Evolutionary conservation across 2,113 vertebrate genomes (phyloP).

Genomic region (Chloebia gouldiae): DNA sequence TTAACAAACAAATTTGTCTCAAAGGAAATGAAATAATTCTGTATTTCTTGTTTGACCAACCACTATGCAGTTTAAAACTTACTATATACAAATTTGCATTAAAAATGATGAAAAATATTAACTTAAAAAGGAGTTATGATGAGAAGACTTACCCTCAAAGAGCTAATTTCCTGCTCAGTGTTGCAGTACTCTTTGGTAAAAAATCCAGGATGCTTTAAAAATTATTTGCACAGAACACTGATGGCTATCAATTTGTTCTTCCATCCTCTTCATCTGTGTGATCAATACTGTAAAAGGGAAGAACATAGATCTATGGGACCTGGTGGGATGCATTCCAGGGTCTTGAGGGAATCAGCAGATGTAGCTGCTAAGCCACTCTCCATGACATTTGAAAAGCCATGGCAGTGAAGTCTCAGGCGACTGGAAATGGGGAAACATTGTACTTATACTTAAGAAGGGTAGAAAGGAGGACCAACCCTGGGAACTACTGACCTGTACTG

Average conservation of each 20-base stretch:
- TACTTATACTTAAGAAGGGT: neutral
- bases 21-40: neutral
- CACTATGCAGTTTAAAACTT: neutral
- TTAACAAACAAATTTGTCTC: neutral
- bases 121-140: neutral
- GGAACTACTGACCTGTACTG: neutral
- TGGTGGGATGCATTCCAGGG: neutral
- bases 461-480: neutral
- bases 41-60: neutral
- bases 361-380: neutral
- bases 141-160: neutral
- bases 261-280: neutral
- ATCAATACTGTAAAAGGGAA: neutral
- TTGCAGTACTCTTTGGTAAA: fast-evolving
- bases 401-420: neutral
- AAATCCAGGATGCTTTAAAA: neutral
- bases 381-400: neutral
- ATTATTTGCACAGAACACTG: neutral
- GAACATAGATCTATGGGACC: neutral
- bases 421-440: neutral
- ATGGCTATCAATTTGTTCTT: neutral
- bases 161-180: neutral
- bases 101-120: neutral
- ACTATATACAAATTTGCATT: neutral
- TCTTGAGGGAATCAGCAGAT: neutral